Percentiles rank a stretch among this genome's conserved stretches.
These are phyloP conservation scores for Pterostichus niger DNA, from an alignment of 2,888 invertebrate species.

Conservation along the genomic window DNA sequence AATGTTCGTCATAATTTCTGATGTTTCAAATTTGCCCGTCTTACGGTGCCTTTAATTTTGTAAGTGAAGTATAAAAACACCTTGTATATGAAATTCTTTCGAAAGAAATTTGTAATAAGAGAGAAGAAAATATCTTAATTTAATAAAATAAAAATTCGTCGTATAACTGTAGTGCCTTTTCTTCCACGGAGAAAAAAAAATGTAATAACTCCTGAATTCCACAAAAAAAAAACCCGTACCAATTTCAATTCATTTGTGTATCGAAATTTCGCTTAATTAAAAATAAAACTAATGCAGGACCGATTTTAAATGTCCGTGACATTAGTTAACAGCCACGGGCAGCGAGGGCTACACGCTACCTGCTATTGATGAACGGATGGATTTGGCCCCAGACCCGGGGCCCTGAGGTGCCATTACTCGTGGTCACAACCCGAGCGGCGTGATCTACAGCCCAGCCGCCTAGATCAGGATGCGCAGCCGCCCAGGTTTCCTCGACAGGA, in stretches of 20 bases:
- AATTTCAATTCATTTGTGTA: neutral
- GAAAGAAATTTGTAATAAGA: too few species aligned
- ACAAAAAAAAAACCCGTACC: too few species aligned
- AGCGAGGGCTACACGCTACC: neutral
- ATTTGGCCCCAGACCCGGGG: slow-evolving; percentile 64
- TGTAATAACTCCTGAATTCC: too few species aligned
- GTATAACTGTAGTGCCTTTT: too few species aligned
- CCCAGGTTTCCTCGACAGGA: slow-evolving; percentile 1
- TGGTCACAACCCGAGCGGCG: slow-evolving; percentile 68
- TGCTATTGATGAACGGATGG: slow-evolving; percentile 69
- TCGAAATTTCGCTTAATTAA: neutral
- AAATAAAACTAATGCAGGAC: slow-evolving; percentile 14
- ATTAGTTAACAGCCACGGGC: slow-evolving; percentile 28
- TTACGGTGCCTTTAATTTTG: too few species aligned
- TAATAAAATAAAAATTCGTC: too few species aligned
- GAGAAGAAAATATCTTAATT: too few species aligned
- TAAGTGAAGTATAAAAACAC: too few species aligned
- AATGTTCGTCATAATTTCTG: too few species aligned
- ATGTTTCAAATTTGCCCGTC: too few species aligned
- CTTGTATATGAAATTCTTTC: too few species aligned
- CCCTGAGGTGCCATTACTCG: slow-evolving; percentile 71
- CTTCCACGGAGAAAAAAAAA: too few species aligned
- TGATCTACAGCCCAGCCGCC: slow-evolving; percentile 55
- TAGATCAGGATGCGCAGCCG: slow-evolving; percentile 29
- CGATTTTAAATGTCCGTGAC: neutral